Evolutionary conservation across 2,888 invertebrate species (phyloP).

Genomic region (Eurois occulta): DNA sequence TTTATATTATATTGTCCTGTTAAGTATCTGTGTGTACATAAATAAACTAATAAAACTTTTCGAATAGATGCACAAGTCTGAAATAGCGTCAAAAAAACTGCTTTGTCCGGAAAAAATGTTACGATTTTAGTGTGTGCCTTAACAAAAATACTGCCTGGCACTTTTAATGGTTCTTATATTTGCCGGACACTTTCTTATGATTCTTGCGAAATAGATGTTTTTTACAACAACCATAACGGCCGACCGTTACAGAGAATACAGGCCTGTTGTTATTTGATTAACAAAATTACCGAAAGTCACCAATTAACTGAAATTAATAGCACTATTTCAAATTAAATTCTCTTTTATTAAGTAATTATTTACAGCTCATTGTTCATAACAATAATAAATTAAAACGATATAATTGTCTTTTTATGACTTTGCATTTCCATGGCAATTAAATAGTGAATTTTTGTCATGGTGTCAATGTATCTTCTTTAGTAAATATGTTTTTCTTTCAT

Average conservation of each 20-base stretch:
- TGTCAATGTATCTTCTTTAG: too few species aligned
- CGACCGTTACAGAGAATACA: neutral
- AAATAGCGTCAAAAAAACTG: neutral
- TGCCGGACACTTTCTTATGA: neutral
- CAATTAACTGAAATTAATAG: neutral
- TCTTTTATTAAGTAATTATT: neutral
- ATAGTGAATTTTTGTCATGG: too few species aligned
- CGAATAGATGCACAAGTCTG: too few species aligned
- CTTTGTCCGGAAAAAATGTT: neutral
- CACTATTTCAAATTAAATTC: neutral
- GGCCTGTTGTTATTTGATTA: conserved; percentile 5
- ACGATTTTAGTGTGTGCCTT: neutral
- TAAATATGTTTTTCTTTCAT: too few species aligned
- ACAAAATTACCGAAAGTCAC: neutral
- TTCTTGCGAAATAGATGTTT: neutral
- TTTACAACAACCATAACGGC: neutral
- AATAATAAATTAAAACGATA: neutral
- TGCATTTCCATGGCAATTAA: neutral
- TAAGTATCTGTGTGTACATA: too few species aligned
- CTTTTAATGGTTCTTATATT: neutral
- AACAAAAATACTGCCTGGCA: neutral
- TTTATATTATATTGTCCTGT: too few species aligned
- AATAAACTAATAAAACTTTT: too few species aligned
- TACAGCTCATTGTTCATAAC: neutral
- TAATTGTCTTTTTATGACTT: neutral